Evolutionary conservation across 2,888 invertebrate genomes (phyloP).

Genomic region (Andrena chrysosceles): DNA sequence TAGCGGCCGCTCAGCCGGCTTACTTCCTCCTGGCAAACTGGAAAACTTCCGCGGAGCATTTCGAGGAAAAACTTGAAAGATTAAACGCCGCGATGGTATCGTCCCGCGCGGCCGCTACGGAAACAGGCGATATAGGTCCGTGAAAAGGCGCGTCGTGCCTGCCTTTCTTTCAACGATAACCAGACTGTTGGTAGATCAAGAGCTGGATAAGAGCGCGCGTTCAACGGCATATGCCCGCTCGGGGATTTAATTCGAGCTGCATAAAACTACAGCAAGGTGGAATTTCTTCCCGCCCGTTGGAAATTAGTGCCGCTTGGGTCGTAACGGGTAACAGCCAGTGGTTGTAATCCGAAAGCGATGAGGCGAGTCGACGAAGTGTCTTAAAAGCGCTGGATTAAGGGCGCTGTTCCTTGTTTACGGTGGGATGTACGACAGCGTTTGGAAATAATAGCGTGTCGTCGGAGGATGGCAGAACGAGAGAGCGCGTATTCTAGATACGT

Average conservation of each 20-base stretch:
- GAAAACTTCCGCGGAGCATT: slow-evolving; percentile 66
- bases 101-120: slow-evolving; percentile 17
- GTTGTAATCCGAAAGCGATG: slow-evolving; percentile 15
- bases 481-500: slow-evolving; percentile 50
- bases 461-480: slow-evolving; percentile 4
- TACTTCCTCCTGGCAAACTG: slow-evolving; percentile 51
- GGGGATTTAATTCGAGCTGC: neutral
- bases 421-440: slow-evolving; percentile 14
- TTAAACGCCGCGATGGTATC: slow-evolving; percentile 68
- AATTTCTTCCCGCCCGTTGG: neutral
- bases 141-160: neutral
- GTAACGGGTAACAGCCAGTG: slow-evolving; percentile 5
- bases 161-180: slow-evolving; percentile 1
- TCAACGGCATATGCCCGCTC: too few species aligned
- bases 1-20: slow-evolving; percentile 59
- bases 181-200: too few species aligned
- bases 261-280: too few species aligned
- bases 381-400: slow-evolving; percentile 11
- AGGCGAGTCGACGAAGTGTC: slow-evolving; percentile 1
- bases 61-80: slow-evolving; percentile 70
- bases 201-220: too few species aligned
- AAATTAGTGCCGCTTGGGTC: neutral
- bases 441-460: slow-evolving; percentile 14
- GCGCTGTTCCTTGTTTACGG: slow-evolving; percentile 2
- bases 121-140: slow-evolving; percentile 24